Evolutionary conservation across 2,797 vertebrate species (phyloP), one percentile per base, ranked within the genome.

Genomic region (Coracias cyanogaster): DNA sequence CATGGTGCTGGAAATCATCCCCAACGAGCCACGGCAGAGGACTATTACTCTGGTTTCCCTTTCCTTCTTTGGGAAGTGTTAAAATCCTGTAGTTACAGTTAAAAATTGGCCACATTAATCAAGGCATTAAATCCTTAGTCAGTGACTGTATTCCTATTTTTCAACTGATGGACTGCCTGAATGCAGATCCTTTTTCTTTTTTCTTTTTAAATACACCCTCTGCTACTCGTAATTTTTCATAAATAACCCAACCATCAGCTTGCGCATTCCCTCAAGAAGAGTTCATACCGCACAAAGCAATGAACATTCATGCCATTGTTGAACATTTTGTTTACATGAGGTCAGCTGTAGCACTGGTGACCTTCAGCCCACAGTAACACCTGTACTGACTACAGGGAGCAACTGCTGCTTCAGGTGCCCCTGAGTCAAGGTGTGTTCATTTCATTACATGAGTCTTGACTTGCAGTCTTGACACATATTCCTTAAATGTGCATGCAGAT

Each of bases 31-130:
- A 76, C 60, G 86, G 80, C 80, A 76, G 25, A 82, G 66, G 62
- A 72, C 7, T 71, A 88, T 79, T 90, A 73, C n/a, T 80, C 45
- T 31, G 48, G 31, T 54, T 94, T 18, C 28, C 31, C 45, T 41
- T 77, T 80, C 81, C 80, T 90, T 94, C 83, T 90, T 67, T 49
- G 51, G 24, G 51, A 96, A 94, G 66, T 62, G 46, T 86, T 95
- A 96, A 84, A 58, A 49, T 76, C 65, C 72, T 61, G 82, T 6
- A 94, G 93, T 65, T 88, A 90, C 74, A 94, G 95, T 90, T 96
- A 94, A 94, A 96, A 96, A 96, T 77, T 95, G 91, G 82, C 73
- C 74, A 95, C 85, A 96, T 96, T 95, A 96, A 97, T 96, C 95
- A 96, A 82, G 35, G 55, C 73, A 93, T 73, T 83, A 90, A 95